phyloP scores from a whole-genome alignment of 2,113 vertebrate genomes.

The Bettongia penicillata region DNA sequence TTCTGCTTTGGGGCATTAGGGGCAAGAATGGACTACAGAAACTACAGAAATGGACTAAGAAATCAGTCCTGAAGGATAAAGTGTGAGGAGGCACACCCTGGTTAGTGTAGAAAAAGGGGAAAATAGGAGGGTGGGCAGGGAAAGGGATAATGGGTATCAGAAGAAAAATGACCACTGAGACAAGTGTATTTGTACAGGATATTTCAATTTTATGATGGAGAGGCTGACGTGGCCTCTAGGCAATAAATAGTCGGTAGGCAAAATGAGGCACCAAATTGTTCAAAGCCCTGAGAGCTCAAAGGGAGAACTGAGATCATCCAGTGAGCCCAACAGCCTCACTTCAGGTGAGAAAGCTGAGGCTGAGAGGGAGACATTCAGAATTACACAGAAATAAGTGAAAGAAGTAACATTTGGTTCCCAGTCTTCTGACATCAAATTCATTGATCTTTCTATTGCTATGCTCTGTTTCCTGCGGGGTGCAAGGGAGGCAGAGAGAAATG shows the following conservation, averaged over 20 bases:
- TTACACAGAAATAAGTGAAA: neutral
- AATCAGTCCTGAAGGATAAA: neutral
- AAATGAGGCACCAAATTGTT: neutral
- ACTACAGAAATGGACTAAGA: too few relatives aligned
- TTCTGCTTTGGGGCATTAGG: neutral
- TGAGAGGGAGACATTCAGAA: neutral
- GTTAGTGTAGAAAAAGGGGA: neutral
- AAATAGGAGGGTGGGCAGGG: neutral
- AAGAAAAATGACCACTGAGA: neutral
- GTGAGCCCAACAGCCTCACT: neutral
- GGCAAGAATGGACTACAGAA: neutral
- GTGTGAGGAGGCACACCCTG: fast-evolving
- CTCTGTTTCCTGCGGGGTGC: neutral
- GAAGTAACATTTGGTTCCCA: too few relatives aligned
- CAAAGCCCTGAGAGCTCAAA: neutral
- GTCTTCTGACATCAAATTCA: neutral
- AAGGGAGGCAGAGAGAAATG: neutral
- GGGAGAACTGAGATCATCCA: neutral
- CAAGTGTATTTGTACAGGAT: neutral
- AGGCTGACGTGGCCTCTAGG: neutral
- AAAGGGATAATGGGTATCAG: fast-evolving
- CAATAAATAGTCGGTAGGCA: neutral
- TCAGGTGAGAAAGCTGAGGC: neutral
- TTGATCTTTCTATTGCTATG: neutral
- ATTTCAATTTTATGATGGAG: neutral